Evolutionary conservation across 2,888 invertebrate species (phyloP).

Genomic region (Tetranychus piercei): DNA sequence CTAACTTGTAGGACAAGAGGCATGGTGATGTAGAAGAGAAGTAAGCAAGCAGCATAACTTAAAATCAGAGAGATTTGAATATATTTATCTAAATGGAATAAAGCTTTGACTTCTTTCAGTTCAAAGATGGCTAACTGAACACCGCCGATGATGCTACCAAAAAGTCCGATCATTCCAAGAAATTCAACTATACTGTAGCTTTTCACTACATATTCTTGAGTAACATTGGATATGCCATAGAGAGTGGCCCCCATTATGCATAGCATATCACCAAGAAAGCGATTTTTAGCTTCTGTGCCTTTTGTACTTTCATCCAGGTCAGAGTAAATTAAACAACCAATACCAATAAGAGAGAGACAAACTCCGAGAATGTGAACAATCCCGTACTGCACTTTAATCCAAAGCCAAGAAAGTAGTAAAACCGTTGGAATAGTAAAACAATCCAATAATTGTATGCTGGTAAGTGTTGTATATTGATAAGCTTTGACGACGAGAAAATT

Average conservation of each 20-base stretch:
- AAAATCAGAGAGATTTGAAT: slow-evolving; percentile 36
- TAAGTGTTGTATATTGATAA: slow-evolving; percentile 52
- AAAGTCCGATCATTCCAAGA: slow-evolving; percentile 58
- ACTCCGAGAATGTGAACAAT: slow-evolving; percentile 59
- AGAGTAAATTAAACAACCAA: slow-evolving; percentile 62
- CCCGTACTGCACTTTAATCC: slow-evolving; percentile 53
- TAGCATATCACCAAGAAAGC: slow-evolving; percentile 60
- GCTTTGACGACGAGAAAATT: slow-evolving; percentile 62
- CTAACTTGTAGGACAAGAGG: slow-evolving; percentile 55
- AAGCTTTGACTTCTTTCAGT: background rate
- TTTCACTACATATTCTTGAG: slow-evolving; percentile 61
- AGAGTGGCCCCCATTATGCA: slow-evolving; percentile 56
- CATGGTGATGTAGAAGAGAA: slow-evolving; percentile 54
- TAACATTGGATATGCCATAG: slow-evolving; percentile 58
- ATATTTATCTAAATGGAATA: slow-evolving; percentile 43
- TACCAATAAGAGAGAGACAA: slow-evolving; percentile 56
- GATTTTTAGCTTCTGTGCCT: slow-evolving; percentile 37
- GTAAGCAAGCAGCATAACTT: slow-evolving; percentile 51
- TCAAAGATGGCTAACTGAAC: slow-evolving; percentile 43
- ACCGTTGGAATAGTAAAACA: slow-evolving; percentile 70
- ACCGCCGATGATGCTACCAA: slow-evolving; percentile 56
- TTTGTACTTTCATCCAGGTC: slow-evolving; percentile 44
- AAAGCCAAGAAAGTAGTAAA: slow-evolving; percentile 53
- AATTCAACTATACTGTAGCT: slow-evolving; percentile 57
- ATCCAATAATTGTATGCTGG: slow-evolving; percentile 57